Evolutionary conservation across 1,140 invertebrate species (phyloP).

Genomic region (Orius insidiosus): DNA sequence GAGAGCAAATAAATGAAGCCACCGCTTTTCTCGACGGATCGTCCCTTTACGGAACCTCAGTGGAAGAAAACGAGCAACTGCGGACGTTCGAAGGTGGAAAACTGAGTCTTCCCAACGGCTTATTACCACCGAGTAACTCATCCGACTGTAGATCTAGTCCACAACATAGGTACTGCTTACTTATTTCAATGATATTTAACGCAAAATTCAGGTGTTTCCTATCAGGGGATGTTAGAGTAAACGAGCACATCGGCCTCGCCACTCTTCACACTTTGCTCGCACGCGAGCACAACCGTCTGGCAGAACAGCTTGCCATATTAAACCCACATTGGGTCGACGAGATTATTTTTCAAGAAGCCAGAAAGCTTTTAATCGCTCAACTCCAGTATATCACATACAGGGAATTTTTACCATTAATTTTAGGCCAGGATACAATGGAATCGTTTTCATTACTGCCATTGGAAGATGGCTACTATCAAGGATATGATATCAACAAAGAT

Average conservation of each 20-base stretch:
- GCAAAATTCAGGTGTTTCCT: conserved; percentile 20
- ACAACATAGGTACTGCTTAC: conserved; percentile 19
- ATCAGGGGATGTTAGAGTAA: conserved; percentile 53
- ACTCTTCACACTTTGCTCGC: conserved; percentile 64
- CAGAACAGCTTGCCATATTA: conserved; percentile 34
- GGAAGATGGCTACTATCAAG: conserved; percentile 27
- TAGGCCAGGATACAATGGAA: conserved; percentile 43
- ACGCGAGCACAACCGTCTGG: conserved; percentile 75
- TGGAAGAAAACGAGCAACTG: conserved; percentile 32
- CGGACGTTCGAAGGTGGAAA: conserved; percentile 31
- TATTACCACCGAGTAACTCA: conserved; percentile 23
- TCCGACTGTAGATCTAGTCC: conserved; percentile 21
- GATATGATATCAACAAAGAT: conserved; percentile 35
- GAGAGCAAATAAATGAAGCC: conserved; percentile 46
- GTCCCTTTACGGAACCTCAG: conserved; percentile 41
- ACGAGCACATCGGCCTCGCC: conserved; percentile 68
- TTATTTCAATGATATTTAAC: conserved; percentile 24
- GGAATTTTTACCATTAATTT: conserved; percentile 67
- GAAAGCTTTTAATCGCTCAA: conserved; percentile 64
- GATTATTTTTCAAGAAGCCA: conserved; percentile 56
- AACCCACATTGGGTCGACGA: conserved; percentile 61
- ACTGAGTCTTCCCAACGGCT: conserved; percentile 29
- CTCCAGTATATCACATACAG: conserved; percentile 77
- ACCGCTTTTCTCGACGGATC: conserved; percentile 47
- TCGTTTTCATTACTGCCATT: conserved; percentile 27